Evolutionary conservation across 2,113 vertebrate genomes (phyloP).

Genomic region (Sakesphorus luctuosus): DNA sequence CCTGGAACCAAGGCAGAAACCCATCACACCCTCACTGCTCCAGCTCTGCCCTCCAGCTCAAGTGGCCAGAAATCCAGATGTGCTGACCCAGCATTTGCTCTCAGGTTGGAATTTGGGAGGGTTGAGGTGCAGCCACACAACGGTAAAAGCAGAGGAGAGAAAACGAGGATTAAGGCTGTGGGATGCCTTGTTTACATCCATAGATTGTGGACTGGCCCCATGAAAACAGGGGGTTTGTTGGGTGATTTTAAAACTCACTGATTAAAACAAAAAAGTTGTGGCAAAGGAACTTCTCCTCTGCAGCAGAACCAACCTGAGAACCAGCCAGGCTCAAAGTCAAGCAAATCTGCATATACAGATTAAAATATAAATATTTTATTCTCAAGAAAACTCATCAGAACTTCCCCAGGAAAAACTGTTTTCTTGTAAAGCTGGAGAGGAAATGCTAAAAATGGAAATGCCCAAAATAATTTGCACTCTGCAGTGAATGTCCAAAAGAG

Average conservation of each 20-base stretch:
- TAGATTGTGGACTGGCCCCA: accelerated
- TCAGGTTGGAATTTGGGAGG: too few relatives aligned
- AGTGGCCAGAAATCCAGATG: too few relatives aligned
- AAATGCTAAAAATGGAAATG: background rate
- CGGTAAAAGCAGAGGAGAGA: background rate
- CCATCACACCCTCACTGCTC: too few relatives aligned
- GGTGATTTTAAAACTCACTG: accelerated
- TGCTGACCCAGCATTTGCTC: too few relatives aligned
- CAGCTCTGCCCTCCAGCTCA: too few relatives aligned
- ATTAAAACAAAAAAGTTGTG: background rate
- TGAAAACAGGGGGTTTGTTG: background rate
- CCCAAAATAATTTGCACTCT: background rate
- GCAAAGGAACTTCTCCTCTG: background rate
- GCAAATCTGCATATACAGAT: background rate
- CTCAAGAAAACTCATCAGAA: background rate
- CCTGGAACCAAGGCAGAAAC: too few relatives aligned
- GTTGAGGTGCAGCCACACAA: too few relatives aligned
- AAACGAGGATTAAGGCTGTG: background rate
- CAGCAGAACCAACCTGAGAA: background rate
- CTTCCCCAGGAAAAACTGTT: background rate
- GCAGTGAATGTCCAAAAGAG: background rate
- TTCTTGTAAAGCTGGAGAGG: background rate
- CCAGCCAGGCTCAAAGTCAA: background rate
- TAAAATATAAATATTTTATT: background rate
- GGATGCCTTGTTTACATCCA: background rate